Percentiles rank a stretch among this genome's conserved stretches.
These are phyloP conservation scores for Corbicula japonica DNA, from an alignment of 2,888 invertebrate species.

Conservation along the genomic window DNA sequence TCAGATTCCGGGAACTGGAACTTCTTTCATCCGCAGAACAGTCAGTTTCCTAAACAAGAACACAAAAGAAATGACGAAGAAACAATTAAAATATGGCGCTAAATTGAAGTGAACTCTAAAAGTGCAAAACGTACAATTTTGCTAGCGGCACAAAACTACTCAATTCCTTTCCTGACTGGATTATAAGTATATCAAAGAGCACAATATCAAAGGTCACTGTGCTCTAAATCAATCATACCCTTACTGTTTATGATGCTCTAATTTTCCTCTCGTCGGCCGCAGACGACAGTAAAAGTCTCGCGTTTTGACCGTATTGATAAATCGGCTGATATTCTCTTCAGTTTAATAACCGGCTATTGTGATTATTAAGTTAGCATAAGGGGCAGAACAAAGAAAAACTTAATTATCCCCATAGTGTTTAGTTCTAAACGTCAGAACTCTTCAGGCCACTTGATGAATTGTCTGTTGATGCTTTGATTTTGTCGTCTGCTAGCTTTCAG, in stretches of 20 bases:
- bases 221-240: slow-evolving; percentile 22
- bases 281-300: slow-evolving; percentile 41
- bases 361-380: slow-evolving; percentile 52
- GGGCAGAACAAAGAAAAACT: slow-evolving; percentile 52
- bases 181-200: too few relatives aligned
- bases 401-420: slow-evolving; percentile 39
- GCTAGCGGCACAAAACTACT: too few relatives aligned
- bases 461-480: slow-evolving; percentile 42
- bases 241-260: slow-evolving; percentile 22
- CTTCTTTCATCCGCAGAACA: too few relatives aligned
- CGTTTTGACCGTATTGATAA: slow-evolving; percentile 33
- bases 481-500: slow-evolving; percentile 13
- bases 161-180: too few relatives aligned
- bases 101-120: too few relatives aligned
- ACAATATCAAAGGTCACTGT: slow-evolving; percentile 19
- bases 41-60: too few relatives aligned
- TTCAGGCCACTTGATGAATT: slow-evolving; percentile 48
- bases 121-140: too few relatives aligned
- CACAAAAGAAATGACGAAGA: too few relatives aligned
- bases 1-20: too few relatives aligned
- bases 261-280: slow-evolving; percentile 24
- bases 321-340: slow-evolving; percentile 24
- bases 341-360: slow-evolving; percentile 42
- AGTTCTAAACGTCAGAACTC: slow-evolving; percentile 34
- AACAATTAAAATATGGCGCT: too few relatives aligned